Percentiles rank a stretch among this genome's conserved stretches.
Evolutionary conservation across 2,797 vertebrate genomes (phyloP).

Genomic region (Melanotaenia maccullochi): DNA sequence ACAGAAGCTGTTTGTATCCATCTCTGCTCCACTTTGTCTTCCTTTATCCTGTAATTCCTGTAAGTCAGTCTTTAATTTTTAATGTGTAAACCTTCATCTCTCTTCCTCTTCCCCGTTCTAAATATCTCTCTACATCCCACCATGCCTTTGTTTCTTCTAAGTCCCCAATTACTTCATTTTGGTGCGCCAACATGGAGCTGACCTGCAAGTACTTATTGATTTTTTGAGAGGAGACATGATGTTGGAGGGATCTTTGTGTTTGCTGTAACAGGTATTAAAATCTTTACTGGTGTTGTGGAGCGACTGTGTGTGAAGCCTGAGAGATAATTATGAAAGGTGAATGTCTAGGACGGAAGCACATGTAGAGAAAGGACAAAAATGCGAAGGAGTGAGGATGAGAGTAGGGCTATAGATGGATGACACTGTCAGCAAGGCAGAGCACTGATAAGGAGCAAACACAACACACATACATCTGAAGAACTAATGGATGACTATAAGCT

Average conservation of each 20-base stretch:
- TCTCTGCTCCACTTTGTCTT: not conserved
- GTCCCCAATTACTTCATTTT: slow-evolving; percentile 43
- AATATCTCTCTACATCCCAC: slow-evolving; percentile 8
- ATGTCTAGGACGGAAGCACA: slow-evolving; percentile 49
- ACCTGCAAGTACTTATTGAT: slow-evolving; percentile 53
- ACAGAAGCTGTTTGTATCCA: slow-evolving; percentile 12
- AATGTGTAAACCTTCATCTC: slow-evolving; percentile 14
- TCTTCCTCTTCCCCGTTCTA: not conserved
- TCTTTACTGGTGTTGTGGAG: slow-evolving; percentile 49
- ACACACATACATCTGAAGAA: slow-evolving; percentile 55
- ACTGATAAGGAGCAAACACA: slow-evolving; percentile 21
- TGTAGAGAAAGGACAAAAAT: slow-evolving; percentile 5
- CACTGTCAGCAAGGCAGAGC: slow-evolving; percentile 9
- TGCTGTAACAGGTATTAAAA: slow-evolving; percentile 53
- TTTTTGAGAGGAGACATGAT: slow-evolving; percentile 21
- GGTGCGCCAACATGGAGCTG: slow-evolving; percentile 20
- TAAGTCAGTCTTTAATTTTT: slow-evolving; percentile 27
- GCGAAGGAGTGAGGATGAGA: slow-evolving; percentile 1
- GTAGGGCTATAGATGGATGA: slow-evolving; percentile 28
- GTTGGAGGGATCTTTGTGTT: slow-evolving; percentile 55
- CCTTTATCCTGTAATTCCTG: slow-evolving; percentile 1
- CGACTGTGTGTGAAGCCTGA: slow-evolving; percentile 28
- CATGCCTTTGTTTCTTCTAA: slow-evolving; percentile 38
- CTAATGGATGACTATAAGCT: slow-evolving; percentile 64
- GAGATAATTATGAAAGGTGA: slow-evolving; percentile 66